Evolutionary conservation across 2,113 vertebrate species (phyloP), one percentile per base, ranked within the genome.

Genomic region (Neodontobutis hainanensis): DNA sequence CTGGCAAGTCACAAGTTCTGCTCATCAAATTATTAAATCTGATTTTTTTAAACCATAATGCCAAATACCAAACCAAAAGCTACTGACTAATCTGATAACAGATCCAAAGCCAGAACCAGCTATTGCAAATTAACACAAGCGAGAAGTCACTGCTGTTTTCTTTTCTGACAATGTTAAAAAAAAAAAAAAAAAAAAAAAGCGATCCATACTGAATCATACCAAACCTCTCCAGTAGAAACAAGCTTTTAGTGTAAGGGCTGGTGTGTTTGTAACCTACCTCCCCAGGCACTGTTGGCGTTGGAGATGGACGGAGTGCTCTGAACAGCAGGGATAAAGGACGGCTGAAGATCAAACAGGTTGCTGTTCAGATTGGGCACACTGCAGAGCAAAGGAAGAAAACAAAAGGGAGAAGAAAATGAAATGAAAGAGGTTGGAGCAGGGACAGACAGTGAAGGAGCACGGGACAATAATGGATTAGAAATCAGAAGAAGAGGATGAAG

Each of bases 291-390:
- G 90, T 87, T 92, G 87, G 90, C 75, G 8, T 92, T 93, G 74
- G 94, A 92, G 90, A 95, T 96, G 80, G 94, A 93, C 76, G 95
- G 94, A 78, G 91, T 93, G 85, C 94, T 95, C 83, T 96, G 95
- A 89, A 95, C 93, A 11, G 95, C 91, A 45, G 95, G 95, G 87
- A 96, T 92, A 91, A 96, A 97, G 8, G 94, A 87, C 70, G 95
- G 95, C 85, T 97, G 95, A 65, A 97, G 92, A 86, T 96, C 95
- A 90, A 97, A 97, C 80, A 97, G 93, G 91, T 97, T 95, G 70
- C 93, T 95, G 86, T 91, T 94, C 82, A 96, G 94, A 81, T 94
- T 95, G 84, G 94, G 94, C 81, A 94, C 92, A 71, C 95, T 95
- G 88, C 12, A 35, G 65, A 61, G 48, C 55, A 27, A 49, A 3